Evolutionary conservation across 2,888 invertebrate genomes (phyloP), one percentile per base, ranked within the genome.

Genomic region (Eilema depressum): DNA sequence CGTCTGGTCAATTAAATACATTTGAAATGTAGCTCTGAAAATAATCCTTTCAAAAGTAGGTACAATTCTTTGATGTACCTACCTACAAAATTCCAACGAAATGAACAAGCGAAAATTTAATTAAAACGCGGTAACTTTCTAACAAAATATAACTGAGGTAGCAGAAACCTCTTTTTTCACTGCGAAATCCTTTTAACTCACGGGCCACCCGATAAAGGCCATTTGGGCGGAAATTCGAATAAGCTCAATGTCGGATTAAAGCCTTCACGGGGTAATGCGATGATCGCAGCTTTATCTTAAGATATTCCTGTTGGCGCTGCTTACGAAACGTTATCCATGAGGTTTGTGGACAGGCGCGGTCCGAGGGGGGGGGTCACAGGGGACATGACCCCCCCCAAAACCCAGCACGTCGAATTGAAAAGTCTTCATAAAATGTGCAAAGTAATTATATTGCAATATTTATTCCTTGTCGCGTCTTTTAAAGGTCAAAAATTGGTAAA

Each of bases 211-310:
- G 83, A 83, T 85, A 83, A 88, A 86, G 80, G 75, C 75, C 75
- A 83, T 83, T 87, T 82, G 78, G 77, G 77, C 77, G 88, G 84
- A 88, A 89, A 85, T 82, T 86, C 78, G 82, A 89, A 89, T 86
- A 86, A 84, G 85, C 88, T 85, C 81, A 75, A 73, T 69, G 78
- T 82, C 74, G 77, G 86, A 84, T 87, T 87, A 86, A 80, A 83
- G 79, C 82, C 81, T 83, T 83, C 77, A 75, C 79, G 77, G 83
- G 81, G 68, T 82, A 79, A 77, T 73, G 80, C 75, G 79, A 83
- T 82, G 78, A 85, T 84, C 77, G 74, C 70, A 73, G 79, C 74
- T 81, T 77, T 80, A 82, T 82, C 79, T 79, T 26, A 62, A 70
- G 63, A 74, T 77, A 76, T 76, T 73, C 66, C 73, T 47, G 68